Evolutionary conservation across 2,888 invertebrate species (phyloP).

Genomic region (Clistopyga incitator): DNA sequence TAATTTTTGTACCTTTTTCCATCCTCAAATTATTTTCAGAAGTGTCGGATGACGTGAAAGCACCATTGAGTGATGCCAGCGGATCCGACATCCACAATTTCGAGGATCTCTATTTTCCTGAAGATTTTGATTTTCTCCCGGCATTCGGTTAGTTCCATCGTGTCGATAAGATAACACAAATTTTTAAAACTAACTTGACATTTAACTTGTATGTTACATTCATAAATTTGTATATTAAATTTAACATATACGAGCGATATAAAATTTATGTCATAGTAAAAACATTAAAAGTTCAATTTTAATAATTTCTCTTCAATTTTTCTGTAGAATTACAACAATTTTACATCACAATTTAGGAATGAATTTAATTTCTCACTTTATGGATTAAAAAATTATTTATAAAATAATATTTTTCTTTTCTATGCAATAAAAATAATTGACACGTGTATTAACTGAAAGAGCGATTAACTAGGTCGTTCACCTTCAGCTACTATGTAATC

Average conservation of each 20-base stretch:
- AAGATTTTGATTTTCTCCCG: conserved; percentile 47
- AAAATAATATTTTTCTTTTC: background rate
- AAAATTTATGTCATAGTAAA: too few relatives aligned
- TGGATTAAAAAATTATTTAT: background rate
- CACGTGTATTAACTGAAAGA: background rate
- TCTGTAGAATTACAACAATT: too few relatives aligned
- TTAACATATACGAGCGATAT: too few relatives aligned
- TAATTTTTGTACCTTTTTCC: conserved; percentile 14
- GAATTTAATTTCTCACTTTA: too few relatives aligned
- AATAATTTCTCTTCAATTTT: too few relatives aligned
- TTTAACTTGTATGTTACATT: too few relatives aligned
- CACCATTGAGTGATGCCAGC: conserved; percentile 36
- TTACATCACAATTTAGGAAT: too few relatives aligned
- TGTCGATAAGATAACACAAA: background rate
- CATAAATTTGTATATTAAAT: too few relatives aligned
- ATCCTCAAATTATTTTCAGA: conserved; percentile 69
- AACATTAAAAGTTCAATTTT: too few relatives aligned
- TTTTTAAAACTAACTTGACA: background rate
- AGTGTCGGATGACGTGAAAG: conserved; percentile 68
- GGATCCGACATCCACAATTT: conserved; percentile 32
- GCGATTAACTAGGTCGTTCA: background rate
- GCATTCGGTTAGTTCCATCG: conserved; percentile 50
- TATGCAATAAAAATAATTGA: background rate
- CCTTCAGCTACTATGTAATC: background rate
- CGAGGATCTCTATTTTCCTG: conserved; percentile 43